These are phyloP conservation scores for Strix uralensis DNA, from an alignment of 2,113 vertebrate species.

Conservation along the genomic window DNA sequence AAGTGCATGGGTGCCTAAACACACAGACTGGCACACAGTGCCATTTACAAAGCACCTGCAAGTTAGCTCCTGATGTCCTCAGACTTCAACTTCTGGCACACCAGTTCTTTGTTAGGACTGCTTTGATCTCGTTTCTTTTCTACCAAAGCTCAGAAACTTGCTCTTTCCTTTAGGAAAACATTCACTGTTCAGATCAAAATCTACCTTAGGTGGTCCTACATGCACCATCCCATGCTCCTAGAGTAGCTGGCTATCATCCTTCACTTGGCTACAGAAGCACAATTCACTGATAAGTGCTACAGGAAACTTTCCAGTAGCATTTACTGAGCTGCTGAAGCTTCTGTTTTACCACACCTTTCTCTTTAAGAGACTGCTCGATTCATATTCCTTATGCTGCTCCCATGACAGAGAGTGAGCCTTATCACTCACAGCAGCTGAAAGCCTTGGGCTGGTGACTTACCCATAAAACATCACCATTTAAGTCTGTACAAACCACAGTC, in stretches of 20 bases:
- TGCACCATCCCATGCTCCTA: neutral
- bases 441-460: neutral
- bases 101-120: neutral
- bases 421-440: neutral
- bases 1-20: neutral
- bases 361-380: neutral
- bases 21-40: neutral
- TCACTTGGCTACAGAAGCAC: neutral
- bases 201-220: neutral
- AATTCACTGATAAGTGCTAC: neutral
- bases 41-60: neutral
- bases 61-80: neutral
- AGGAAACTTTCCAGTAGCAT: neutral
- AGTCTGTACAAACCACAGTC: neutral
- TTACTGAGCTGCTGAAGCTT: neutral
- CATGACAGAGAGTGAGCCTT: neutral
- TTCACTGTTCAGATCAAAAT: neutral
- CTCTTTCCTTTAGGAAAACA: neutral
- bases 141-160: neutral
- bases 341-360: neutral
- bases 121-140: neutral
- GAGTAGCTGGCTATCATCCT: neutral
- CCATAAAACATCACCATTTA: neutral
- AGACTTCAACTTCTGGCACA: neutral
- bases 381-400: neutral